phyloP scores from a whole-genome alignment of 2,113 vertebrate species.

The Tachuris rubrigastra region DNA sequence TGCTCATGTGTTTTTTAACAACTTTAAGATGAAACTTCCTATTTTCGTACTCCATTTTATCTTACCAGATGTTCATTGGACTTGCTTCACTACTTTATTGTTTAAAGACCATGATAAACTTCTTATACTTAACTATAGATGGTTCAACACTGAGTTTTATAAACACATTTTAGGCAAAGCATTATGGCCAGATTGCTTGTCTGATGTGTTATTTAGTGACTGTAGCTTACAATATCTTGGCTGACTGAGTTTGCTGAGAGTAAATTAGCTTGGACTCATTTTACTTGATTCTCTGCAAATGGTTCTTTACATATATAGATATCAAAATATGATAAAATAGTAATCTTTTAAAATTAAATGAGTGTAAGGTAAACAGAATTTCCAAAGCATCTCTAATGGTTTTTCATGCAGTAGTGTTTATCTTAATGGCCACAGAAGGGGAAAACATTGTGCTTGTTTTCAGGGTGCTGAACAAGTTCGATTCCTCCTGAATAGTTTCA shows the following conservation, averaged over 20 bases:
- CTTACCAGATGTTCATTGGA: slow-evolving; percentile 18
- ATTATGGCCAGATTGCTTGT: neutral
- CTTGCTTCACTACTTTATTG: slow-evolving; percentile 41
- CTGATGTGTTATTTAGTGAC: slow-evolving; percentile 7
- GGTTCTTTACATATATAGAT: slow-evolving; percentile 28
- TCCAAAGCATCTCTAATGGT: neutral
- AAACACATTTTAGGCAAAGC: slow-evolving; percentile 42
- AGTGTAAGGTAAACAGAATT: slow-evolving; percentile 39
- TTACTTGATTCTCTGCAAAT: slow-evolving; percentile 46
- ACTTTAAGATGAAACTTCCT: neutral
- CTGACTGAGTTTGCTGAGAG: slow-evolving; percentile 12
- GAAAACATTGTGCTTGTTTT: neutral
- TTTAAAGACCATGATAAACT: slow-evolving; percentile 43
- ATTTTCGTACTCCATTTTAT: slow-evolving; percentile 37
- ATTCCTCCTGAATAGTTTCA: slow-evolving; percentile 16
- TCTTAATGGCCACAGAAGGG: neutral
- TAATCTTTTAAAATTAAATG: slow-evolving; percentile 56
- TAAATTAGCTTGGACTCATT: slow-evolving; percentile 32
- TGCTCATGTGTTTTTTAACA: neutral
- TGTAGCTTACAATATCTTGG: neutral
- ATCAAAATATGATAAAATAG: slow-evolving; percentile 50
- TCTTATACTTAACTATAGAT: slow-evolving; percentile 19
- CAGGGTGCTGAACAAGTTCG: neutral
- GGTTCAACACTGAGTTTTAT: slow-evolving; percentile 11
- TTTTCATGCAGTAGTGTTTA: neutral